Conservation (phyloP, 2,797 vertebrate species). For the Siniperca undulata region DNA sequence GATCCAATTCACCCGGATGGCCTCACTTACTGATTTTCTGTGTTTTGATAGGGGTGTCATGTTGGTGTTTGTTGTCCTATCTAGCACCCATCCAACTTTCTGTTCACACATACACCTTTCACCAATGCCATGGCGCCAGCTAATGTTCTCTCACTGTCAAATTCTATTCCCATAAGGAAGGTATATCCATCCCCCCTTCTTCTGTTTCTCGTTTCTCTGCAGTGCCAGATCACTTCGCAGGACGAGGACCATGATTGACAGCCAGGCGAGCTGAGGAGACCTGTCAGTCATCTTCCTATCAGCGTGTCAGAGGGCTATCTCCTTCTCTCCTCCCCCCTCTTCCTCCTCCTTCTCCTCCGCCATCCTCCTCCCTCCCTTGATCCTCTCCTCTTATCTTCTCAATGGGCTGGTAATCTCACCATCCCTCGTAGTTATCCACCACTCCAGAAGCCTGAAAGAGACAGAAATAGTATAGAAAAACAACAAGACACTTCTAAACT, state of each 20-base stretch:
- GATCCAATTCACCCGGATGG: conserved; percentile 75
- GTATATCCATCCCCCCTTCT: conserved; percentile 76
- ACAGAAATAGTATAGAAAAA: conserved; percentile 27
- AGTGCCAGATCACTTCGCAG: conserved; percentile 81
- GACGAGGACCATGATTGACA: conserved; percentile 91
- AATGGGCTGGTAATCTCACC: conserved; percentile 65
- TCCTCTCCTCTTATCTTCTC: conserved; percentile 72
- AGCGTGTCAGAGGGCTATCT: conserved; percentile 76
- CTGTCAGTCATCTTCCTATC: conserved; percentile 86
- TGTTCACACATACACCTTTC: conserved; percentile 53
- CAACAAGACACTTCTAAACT: conserved; percentile 18
- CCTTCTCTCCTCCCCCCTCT: conserved; percentile 56
- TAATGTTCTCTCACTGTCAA: conserved; percentile 76
- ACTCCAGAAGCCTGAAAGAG: conserved; percentile 42
- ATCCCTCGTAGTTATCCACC: conserved; percentile 29
- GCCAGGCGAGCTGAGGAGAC: conserved; percentile 85
- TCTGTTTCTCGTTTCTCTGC: conserved; percentile 84
- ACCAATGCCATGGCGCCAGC: conserved; percentile 27
- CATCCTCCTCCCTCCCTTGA: conserved; percentile 60
- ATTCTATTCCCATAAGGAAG: conserved; percentile 60
- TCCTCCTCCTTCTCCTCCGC: conserved; percentile 53
- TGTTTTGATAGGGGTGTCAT: conserved; percentile 54
- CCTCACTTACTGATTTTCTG: conserved; percentile 69
- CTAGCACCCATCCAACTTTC: conserved; percentile 38
- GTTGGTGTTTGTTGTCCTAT: background rate